Evolutionary conservation across 2,113 vertebrate species (phyloP).

Genomic region (Dolichotis patagonum): DNA sequence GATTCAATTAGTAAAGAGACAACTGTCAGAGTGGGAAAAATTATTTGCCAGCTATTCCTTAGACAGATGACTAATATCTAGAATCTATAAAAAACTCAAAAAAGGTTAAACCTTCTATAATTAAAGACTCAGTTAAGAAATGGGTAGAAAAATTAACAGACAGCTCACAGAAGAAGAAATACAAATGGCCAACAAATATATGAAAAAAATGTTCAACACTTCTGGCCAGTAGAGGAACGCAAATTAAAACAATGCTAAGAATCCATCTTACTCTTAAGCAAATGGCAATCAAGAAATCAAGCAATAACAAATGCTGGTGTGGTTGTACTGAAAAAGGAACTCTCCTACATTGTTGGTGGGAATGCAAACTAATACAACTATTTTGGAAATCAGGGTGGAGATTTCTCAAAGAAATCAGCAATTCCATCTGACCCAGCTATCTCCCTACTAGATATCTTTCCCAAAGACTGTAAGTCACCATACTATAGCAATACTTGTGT

Average conservation of each 20-base stretch:
- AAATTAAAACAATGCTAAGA: neutral
- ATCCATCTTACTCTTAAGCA: neutral
- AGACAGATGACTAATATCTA: neutral
- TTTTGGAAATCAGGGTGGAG: neutral
- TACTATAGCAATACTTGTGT: neutral
- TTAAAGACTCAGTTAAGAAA: neutral
- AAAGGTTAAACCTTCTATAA: neutral
- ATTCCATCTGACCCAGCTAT: neutral
- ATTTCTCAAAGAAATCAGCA: neutral
- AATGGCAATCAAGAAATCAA: neutral
- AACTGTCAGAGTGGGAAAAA: neutral
- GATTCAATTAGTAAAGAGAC: neutral
- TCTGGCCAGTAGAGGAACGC: neutral
- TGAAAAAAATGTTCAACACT: neutral
- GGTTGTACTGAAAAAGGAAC: neutral
- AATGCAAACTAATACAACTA: neutral
- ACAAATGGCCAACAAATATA: neutral
- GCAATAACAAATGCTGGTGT: neutral
- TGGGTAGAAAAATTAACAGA: neutral
- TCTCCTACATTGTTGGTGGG: neutral
- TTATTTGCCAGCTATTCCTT: neutral
- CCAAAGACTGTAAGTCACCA: neutral
- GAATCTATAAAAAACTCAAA: neutral
- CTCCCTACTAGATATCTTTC: neutral
- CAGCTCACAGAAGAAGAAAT: neutral